A percentile compares a stretch with the other conserved stretches of the same genome.
Evolutionary conservation across 2,888 invertebrate genomes (phyloP).

Genomic region (Sceliomorpha sp.): DNA sequence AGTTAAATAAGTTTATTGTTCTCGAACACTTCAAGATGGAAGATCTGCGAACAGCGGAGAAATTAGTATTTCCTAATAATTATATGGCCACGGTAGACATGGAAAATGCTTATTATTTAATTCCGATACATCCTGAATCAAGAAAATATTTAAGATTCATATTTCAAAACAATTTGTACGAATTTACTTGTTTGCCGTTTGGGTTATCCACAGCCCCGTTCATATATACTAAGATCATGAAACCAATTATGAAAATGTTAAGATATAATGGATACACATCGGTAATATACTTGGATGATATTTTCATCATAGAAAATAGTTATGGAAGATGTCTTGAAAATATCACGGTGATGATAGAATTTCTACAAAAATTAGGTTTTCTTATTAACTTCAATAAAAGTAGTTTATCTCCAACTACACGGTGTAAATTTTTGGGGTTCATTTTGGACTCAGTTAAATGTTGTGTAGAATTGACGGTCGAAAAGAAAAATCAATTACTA

Average conservation of each 20-base stretch:
- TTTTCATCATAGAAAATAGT: slow-evolving; percentile 4
- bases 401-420: not conserved
- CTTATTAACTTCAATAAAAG: slow-evolving; percentile 12
- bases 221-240: slow-evolving; percentile 46
- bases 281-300: no score
- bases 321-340: not conserved
- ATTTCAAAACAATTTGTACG: slow-evolving; percentile 32
- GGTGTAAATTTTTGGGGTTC: slow-evolving; percentile 14
- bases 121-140: slow-evolving; percentile 22
- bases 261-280: no score
- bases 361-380: slow-evolving; percentile 4
- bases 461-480: slow-evolving; percentile 11
- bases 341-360: not conserved
- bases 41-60: slow-evolving; percentile 22
- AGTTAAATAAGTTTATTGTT: slow-evolving; percentile 7
- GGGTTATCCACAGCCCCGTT: slow-evolving; percentile 43
- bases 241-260: no score
- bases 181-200: slow-evolving; percentile 53
- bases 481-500: slow-evolving; percentile 1
- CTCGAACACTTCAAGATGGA: slow-evolving; percentile 38
- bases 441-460: slow-evolving; percentile 3
- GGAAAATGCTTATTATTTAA: slow-evolving; percentile 33
- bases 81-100: slow-evolving; percentile 34
- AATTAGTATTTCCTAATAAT: slow-evolving; percentile 13
- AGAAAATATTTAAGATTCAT: slow-evolving; percentile 48